Percentiles rank a stretch among this genome's conserved stretches.
phyloP scores from a whole-genome alignment of 2,888 invertebrate genomes.

The Epistrophe eligans region DNA sequence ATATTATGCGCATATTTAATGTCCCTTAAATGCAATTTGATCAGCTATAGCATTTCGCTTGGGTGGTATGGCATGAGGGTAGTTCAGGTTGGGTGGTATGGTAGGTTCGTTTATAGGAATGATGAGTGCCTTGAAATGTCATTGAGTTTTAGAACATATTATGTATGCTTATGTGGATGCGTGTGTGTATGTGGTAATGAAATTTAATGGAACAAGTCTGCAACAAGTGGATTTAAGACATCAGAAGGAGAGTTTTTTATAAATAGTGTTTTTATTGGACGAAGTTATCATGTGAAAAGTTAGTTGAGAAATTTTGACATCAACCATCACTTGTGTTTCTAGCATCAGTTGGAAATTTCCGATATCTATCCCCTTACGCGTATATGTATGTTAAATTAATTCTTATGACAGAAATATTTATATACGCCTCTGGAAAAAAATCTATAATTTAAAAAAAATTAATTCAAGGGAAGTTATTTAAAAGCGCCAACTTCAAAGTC shows the following conservation, averaged over 20 bases:
- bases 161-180: neutral
- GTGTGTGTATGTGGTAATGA: constrained; percentile 33
- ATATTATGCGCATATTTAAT: constrained; percentile 76
- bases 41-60: neutral
- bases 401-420: no score
- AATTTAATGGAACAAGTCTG: constrained; percentile 40
- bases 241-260: no score
- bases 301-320: neutral
- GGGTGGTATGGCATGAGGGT: neutral
- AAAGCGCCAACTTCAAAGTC: no score
- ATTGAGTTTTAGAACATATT: constrained; percentile 9
- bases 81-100: constrained; percentile 5
- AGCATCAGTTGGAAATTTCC: no score
- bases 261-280: no score
- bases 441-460: no score
- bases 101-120: neutral
- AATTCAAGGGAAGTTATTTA: no score
- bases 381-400: no score
- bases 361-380: no score
- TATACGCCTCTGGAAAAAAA: no score
- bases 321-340: neutral
- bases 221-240: constrained; percentile 63
- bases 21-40: constrained; percentile 67
- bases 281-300: neutral
- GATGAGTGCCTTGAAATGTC: constrained; percentile 21